Percentiles rank a stretch among this genome's conserved stretches.
These are phyloP conservation scores for Spodoptera litura DNA, from an alignment of 1,140 invertebrate species.

Conservation along the genomic window DNA sequence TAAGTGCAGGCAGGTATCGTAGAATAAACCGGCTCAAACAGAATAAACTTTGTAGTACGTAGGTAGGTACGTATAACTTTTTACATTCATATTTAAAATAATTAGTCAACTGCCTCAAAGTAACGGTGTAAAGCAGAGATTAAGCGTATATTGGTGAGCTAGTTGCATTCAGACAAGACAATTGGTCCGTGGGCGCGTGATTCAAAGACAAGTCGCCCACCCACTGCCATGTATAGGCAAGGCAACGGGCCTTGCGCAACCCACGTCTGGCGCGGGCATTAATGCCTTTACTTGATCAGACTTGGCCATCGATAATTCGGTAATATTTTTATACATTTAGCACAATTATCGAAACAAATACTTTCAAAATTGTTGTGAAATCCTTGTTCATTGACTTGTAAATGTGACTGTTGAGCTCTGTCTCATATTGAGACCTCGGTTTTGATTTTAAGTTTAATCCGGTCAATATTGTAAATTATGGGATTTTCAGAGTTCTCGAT, in stretches of 20 bases:
- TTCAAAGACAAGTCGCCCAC: constrained; percentile 75
- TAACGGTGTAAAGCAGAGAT: constrained; percentile 48
- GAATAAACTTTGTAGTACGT: background rate
- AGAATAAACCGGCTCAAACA: background rate
- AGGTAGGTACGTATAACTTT: background rate
- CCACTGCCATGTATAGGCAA: constrained; percentile 72
- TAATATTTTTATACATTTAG: constrained; percentile 19
- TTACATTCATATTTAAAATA: background rate
- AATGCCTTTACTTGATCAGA: constrained; percentile 45
- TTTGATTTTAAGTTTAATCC: no score
- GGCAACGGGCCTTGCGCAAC: constrained; percentile 74
- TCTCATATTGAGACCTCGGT: no score
- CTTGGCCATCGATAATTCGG: constrained; percentile 48
- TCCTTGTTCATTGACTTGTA: background rate
- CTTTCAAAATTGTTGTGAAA: background rate
- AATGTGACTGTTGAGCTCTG: no score
- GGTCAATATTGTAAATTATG: no score
- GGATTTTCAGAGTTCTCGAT: no score
- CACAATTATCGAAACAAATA: background rate
- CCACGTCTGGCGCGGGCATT: constrained; percentile 60
- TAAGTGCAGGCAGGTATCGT: background rate
- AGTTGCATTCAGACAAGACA: constrained; percentile 64
- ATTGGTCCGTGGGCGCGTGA: constrained; percentile 75
- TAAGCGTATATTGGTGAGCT: constrained; percentile 58
- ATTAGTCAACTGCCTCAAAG: constrained; percentile 19